Conservation (phyloP, 2,113 vertebrate species). For the Pheucticus melanocephalus region DNA sequence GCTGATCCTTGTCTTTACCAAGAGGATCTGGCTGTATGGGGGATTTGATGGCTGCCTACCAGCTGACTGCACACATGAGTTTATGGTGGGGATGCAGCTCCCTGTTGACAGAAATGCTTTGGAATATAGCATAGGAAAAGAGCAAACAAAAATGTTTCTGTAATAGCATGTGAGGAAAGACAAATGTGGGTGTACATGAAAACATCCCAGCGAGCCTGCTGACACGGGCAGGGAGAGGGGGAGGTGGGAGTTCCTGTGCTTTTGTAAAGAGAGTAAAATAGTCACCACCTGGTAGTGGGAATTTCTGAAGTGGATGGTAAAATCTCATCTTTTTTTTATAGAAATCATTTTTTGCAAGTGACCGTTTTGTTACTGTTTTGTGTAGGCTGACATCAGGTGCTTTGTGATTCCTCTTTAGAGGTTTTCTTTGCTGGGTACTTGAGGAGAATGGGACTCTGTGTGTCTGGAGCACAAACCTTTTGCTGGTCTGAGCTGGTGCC, state of each 20-base stretch:
- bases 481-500: not conserved
- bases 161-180: not conserved
- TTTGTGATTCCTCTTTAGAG: not conserved
- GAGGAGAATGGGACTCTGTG: not conserved
- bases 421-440: not conserved
- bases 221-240: not conserved
- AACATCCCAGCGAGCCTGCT: not conserved
- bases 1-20: not conserved
- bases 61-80: not conserved
- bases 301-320: not conserved
- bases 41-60: not conserved
- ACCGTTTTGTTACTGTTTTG: fast-evolving
- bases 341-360: not conserved
- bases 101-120: not conserved
- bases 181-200: slow-evolving; percentile 38
- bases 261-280: not conserved
- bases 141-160: slow-evolving; percentile 2
- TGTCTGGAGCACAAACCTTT: not conserved
- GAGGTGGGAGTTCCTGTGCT: not conserved
- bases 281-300: not conserved
- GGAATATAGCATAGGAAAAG: not conserved
- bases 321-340: not conserved
- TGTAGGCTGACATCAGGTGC: not conserved
- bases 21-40: not conserved
- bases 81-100: not conserved